Conservation (phyloP, 1,140 invertebrate genomes). For the Micrasema longulum region DNA sequence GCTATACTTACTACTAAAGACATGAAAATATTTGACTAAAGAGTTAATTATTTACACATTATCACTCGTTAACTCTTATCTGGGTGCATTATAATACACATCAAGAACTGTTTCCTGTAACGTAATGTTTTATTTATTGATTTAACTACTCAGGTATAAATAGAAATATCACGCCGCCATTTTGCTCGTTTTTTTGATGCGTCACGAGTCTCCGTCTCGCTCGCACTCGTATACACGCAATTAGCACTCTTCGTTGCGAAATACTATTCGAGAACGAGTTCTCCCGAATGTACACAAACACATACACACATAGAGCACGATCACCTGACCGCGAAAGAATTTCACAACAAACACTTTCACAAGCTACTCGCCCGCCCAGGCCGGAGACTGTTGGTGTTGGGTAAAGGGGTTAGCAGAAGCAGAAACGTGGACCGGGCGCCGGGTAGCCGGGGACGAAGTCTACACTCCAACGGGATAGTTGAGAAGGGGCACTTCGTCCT, state of each 20-base stretch:
- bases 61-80: slow-evolving; percentile 35
- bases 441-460: background rate
- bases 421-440: slow-evolving; percentile 1
- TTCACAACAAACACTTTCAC: slow-evolving; percentile 50
- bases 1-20: slow-evolving; percentile 37
- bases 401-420: background rate
- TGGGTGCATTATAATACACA: slow-evolving; percentile 24
- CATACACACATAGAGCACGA: slow-evolving; percentile 29
- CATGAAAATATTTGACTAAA: slow-evolving; percentile 50
- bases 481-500: slow-evolving; percentile 49
- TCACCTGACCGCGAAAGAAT: slow-evolving; percentile 47
- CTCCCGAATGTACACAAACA: slow-evolving; percentile 43
- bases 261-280: slow-evolving; percentile 41
- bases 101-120: slow-evolving; percentile 43
- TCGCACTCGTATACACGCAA: slow-evolving; percentile 45
- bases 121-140: slow-evolving; percentile 46
- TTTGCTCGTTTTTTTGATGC: slow-evolving; percentile 42
- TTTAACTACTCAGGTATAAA: slow-evolving; percentile 49
- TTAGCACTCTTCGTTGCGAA: slow-evolving; percentile 45
- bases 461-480: slow-evolving; percentile 37
- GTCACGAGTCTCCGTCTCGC: slow-evolving; percentile 39
- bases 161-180: slow-evolving; percentile 48
- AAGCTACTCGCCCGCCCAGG: slow-evolving; percentile 19
- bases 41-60: slow-evolving; percentile 45
- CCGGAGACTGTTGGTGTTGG: background rate